Base-by-base conservation (phyloP, 2,797 vertebrate species). In the Percopsis omiscomaycus region DNA sequence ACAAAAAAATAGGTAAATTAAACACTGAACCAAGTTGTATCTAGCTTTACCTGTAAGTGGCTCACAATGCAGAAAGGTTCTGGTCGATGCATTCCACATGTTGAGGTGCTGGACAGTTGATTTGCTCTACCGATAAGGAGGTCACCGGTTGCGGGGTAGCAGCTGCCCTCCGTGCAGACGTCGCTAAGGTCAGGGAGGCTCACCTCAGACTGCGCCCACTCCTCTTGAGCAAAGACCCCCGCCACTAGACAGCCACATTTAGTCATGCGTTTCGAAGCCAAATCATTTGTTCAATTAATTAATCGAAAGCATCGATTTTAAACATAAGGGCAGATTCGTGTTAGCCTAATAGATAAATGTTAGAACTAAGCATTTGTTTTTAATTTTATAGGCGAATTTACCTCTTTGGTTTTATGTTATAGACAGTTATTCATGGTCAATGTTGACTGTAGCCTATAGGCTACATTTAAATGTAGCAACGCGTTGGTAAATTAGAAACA, bases 31-130 rank as follows among this genome's bases (percentile, higher is more conserved):
- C n/a, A 51, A 6, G 10, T 15, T 15, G n/a, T 51, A 51, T 8
- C 5, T 37, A 4, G 32, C 32, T 42, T 52, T 92, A 98, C 97
- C 97, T 98, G 96, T 73, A 98, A 91, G 86, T 99, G 97, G 89
- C 97, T 99, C 83, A 99, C 96, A 28, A 99, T 99, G 77, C 97
- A 99, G 84, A 96, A 99, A 0, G 96, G 95, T 64, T 96, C 94
- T 0, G 94, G 94, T 27, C 84, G 92, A 3, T 81, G 80, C 46
- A 91, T 68, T 37, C 96, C 97, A 45, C 97, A 98, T 44, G 96
- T 98, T 59, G 96, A 98, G 56, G 93, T 95, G 78, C 94, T 92
- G 0, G 85, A 91, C 3, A 98, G 91, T 57, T 93, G 95, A 63
- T 94, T 86, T 1, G 94, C 90, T 62, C 97, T 89, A 52, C 97